These are phyloP conservation scores for Burhinus oedicnemus DNA, from an alignment of 2,113 vertebrate species.

Conservation along the genomic window DNA sequence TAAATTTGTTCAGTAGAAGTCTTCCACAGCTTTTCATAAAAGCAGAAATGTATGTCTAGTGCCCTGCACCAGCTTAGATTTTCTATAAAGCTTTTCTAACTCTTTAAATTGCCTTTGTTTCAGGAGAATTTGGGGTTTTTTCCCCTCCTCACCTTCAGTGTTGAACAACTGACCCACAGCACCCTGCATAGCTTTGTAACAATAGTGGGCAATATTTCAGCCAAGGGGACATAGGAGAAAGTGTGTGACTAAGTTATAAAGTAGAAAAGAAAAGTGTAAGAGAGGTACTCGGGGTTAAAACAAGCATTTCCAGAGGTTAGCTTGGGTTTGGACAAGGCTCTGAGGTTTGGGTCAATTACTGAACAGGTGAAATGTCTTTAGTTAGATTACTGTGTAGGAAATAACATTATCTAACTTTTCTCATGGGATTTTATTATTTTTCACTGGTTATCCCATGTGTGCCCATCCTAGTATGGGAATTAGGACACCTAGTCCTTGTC, in stretches of 20 bases:
- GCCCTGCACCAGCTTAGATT: neutral
- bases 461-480: neutral
- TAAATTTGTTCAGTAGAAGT: neutral
- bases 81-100: neutral
- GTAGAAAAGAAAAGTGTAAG: neutral
- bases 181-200: neutral
- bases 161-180: neutral
- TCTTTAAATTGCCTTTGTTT: neutral
- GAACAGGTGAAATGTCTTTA: neutral
- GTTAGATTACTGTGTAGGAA: neutral
- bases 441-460: neutral
- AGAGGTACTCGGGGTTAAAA: neutral
- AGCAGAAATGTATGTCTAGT: neutral
- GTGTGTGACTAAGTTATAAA: neutral
- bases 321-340: neutral
- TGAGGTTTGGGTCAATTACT: neutral
- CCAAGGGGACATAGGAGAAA: neutral
- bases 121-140: neutral
- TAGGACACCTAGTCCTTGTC: neutral
- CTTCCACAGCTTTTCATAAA: neutral
- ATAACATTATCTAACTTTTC: neutral
- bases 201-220: neutral
- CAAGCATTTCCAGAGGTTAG: neutral
- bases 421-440: neutral
- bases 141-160: neutral